Percentiles rank a stretch among this genome's conserved stretches.
phyloP scores from a whole-genome alignment of 2,797 vertebrate species.

The Argyrosomus regius region DNA sequence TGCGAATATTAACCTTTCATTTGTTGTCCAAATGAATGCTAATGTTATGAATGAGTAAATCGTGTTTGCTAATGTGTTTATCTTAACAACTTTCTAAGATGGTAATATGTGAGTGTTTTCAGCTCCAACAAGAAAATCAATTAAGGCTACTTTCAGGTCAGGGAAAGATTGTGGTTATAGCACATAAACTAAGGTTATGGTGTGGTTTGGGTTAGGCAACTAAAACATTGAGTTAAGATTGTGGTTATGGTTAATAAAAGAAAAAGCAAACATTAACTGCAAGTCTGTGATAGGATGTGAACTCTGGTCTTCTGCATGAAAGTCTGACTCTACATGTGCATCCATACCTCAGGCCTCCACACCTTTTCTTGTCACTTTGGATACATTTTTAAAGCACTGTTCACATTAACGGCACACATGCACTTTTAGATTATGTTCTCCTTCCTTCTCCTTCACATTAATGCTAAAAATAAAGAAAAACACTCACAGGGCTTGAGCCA shows the following conservation, averaged over 20 bases:
- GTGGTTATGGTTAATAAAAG: neutral
- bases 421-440: neutral
- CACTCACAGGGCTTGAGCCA: neutral
- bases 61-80: no score
- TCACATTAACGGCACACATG: slow-evolving; percentile 1
- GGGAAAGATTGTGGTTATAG: neutral
- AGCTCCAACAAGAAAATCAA: neutral
- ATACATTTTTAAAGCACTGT: neutral
- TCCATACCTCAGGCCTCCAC: neutral
- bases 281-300: neutral
- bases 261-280: neutral
- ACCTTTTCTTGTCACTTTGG: neutral
- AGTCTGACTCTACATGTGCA: neutral
- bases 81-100: no score
- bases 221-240: neutral
- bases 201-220: neutral
- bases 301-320: neutral
- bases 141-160: neutral
- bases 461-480: neutral
- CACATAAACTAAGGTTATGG: neutral
- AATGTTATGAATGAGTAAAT: no score
- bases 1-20: neutral
- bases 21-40: no score
- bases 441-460: neutral
- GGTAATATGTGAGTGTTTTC: no score